A percentile compares a stretch with the other conserved stretches of the same genome.
phyloP scores from a whole-genome alignment of 2,797 vertebrate genomes.

The Eulemur albifrons region DNA sequence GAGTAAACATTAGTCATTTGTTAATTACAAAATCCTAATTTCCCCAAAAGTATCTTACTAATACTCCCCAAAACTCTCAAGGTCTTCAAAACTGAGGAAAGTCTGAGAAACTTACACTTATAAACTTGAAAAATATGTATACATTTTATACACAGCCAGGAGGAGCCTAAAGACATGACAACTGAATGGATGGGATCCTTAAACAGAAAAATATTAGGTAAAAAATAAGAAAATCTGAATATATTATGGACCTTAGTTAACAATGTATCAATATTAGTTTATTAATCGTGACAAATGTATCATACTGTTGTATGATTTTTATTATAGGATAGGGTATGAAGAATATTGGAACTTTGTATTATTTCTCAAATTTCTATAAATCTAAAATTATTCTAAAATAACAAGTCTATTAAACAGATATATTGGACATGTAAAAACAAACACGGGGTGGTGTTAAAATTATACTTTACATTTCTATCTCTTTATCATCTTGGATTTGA shows the following conservation, averaged over 20 bases:
- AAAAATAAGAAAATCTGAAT: not conserved
- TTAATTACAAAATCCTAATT: not conserved
- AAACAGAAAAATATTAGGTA: not conserved
- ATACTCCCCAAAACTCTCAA: not conserved
- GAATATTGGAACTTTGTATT: not conserved
- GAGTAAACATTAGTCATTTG: not conserved
- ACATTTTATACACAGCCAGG: not conserved
- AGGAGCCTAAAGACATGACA: not conserved
- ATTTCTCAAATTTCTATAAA: not conserved
- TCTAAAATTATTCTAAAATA: not conserved
- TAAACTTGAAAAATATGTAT: too few relatives aligned
- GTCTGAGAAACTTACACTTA: not conserved
- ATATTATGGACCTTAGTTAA: not conserved
- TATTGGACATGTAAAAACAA: not conserved
- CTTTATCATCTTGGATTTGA: not conserved
- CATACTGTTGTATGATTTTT: not conserved
- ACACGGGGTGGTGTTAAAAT: not conserved
- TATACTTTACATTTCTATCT: not conserved
- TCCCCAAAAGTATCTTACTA: not conserved
- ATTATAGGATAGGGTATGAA: not conserved
- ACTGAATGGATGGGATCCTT: not conserved
- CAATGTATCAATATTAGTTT: not conserved
- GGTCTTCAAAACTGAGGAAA: not conserved
- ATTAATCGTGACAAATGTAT: not conserved
- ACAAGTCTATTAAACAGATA: not conserved